Evolutionary conservation across 2,888 invertebrate genomes (phyloP).

Genomic region (Auanema freiburgensis): DNA sequence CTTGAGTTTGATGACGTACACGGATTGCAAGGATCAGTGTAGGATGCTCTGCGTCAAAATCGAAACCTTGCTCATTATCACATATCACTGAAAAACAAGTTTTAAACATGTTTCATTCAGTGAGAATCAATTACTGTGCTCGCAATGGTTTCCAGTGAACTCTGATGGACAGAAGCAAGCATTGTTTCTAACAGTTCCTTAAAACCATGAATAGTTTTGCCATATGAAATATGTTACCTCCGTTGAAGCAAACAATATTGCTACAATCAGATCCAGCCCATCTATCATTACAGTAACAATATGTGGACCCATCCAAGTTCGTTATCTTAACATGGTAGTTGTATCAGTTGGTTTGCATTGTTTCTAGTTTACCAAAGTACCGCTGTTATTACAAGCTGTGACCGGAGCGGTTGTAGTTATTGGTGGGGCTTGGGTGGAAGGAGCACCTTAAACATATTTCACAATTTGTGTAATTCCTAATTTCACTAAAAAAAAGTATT

Average conservation of each 20-base stretch:
- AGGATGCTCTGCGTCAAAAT: constrained; percentile 44
- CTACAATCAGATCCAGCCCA: constrained; percentile 38
- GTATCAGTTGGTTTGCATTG: too few relatives aligned
- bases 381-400: constrained; percentile 34
- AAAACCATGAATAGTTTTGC: neutral
- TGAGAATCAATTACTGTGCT: too few relatives aligned
- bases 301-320: constrained; percentile 27
- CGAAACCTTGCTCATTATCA: constrained; percentile 29
- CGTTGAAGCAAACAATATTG: constrained; percentile 42
- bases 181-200: constrained; percentile 23
- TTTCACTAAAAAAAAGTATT: too few relatives aligned
- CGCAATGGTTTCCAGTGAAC: constrained; percentile 45
- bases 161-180: constrained; percentile 36
- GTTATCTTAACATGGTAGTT: constrained; percentile 12
- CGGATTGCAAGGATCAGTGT: constrained; percentile 47
- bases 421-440: constrained; percentile 20
- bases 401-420: constrained; percentile 30
- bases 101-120: too few relatives aligned
- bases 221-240: constrained; percentile 25
- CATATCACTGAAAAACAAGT: constrained; percentile 34
- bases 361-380: constrained; percentile 18
- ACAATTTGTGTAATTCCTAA: too few relatives aligned
- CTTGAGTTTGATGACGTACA: constrained; percentile 26
- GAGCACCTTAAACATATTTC: neutral
- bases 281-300: constrained; percentile 43